Base-by-base conservation (phyloP, 53 echinoderm and acorn worm genomes). In the Hippasteria phrygiana region DNA sequence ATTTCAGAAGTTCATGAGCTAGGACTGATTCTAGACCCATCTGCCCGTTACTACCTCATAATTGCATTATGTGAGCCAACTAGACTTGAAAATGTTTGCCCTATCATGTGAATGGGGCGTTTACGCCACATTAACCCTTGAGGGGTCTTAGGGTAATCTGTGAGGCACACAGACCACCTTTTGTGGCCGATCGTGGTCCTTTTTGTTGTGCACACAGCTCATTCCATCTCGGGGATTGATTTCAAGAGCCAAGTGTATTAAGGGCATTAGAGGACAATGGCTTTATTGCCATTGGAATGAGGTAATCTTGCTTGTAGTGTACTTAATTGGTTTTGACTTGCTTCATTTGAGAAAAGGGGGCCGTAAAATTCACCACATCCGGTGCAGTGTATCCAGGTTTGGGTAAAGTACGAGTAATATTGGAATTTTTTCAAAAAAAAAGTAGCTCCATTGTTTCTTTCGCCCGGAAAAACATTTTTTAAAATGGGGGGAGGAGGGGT, bases 191-290 rank as follows among this genome's bases (percentile, higher is more conserved):
- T 42, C 13, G 45, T 24, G 54, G 1, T 63, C 18, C 32, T 18
- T 33, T 78, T 43, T 64, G 66, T 66, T 17, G 47, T 11, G 31
- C 56, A 18, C 18, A n/a, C 11, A 41, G 40, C 33, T 33, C 4
- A 43, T 40, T 4, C 42, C 41, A 20, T 26, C 34, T 4, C 22
- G 36, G 39, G 41, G 77, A 36, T 55, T 78, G 18, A 79, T 79
- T 79, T 79, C 79, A 79, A 79, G 79, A 32, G 62, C 79, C 62
- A 79, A 79, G 79, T 62, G 62, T 79, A 35, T 24, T 56, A 13
- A 79, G 62, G 56, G 55, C 40, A 38, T 56, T 38, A 79, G 79
- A 32, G 34, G n/a, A 56, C 42, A 38, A 0, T 39, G 40, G 42
- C 4, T 41, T 66, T 72, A n/a, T 80, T 81, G 81, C 33, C n/a